A percentile compares a stretch with the other conserved stretches of the same genome.
Evolutionary conservation across 2,888 invertebrate genomes (phyloP).

Genomic region (Liodrosophila aerea): DNA sequence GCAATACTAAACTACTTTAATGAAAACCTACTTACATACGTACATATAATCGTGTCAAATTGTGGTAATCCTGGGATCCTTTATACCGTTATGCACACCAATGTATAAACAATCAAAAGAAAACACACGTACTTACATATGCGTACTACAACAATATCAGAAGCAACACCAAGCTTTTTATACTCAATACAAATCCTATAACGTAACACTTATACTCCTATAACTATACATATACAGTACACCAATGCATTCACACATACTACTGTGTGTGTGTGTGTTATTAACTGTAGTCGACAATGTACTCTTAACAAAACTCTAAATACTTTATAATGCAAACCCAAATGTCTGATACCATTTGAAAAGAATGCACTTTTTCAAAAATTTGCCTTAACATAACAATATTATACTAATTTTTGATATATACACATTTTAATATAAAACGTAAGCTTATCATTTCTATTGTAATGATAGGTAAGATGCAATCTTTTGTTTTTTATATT

Average conservation of each 20-base stretch:
- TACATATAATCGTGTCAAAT: constrained; percentile 51
- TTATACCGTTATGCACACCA: constrained; percentile 2
- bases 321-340: constrained; percentile 63
- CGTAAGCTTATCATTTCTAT: constrained; percentile 53
- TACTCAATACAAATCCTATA: constrained; percentile 34
- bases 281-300: too few species aligned
- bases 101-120: background rate
- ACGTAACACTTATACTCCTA: constrained; percentile 1
- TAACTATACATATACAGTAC: too few species aligned
- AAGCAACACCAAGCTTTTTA: constrained; percentile 35
- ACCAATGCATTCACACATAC: too few species aligned
- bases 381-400: constrained; percentile 78
- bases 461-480: constrained; percentile 44
- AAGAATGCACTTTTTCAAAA: constrained; percentile 79
- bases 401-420: constrained; percentile 73
- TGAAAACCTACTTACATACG: constrained; percentile 28
- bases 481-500: constrained; percentile 44
- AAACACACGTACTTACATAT: too few species aligned
- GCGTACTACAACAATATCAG: constrained; percentile 31
- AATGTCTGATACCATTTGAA: constrained; percentile 86
- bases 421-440: constrained; percentile 61
- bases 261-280: too few species aligned
- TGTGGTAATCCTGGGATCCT: constrained; percentile 28
- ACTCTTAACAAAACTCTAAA: constrained; percentile 13
- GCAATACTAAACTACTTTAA: constrained; percentile 28